Evolutionary conservation across 2,797 vertebrate species (phyloP).

Genomic region (Acrossocheilus fasciatus): DNA sequence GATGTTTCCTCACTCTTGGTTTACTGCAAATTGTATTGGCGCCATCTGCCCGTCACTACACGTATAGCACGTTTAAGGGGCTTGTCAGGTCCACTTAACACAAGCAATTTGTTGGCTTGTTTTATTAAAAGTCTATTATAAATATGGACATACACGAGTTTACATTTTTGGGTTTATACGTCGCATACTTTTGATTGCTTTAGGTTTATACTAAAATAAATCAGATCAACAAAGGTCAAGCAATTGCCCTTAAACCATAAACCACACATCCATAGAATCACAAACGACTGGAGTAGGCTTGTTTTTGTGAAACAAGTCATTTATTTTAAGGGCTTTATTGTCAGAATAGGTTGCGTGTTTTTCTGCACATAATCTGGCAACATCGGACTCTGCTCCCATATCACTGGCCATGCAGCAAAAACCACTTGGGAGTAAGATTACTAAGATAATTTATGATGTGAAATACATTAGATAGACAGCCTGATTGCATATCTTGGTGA

Average conservation of each 20-base stretch:
- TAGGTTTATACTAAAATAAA: background rate
- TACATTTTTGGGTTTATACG: background rate
- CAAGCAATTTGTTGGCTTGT: background rate
- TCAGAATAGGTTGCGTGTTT: background rate
- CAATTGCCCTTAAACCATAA: background rate
- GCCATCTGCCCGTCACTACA: constrained; percentile 72
- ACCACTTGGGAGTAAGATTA: background rate
- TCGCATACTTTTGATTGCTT: background rate
- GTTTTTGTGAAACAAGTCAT: background rate
- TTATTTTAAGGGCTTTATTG: background rate
- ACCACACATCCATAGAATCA: background rate
- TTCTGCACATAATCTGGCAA: background rate
- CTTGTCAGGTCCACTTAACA: background rate
- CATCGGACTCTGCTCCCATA: background rate
- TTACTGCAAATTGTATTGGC: constrained; percentile 49
- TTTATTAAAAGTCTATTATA: background rate
- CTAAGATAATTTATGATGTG: background rate
- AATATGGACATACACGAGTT: background rate
- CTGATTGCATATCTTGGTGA: background rate
- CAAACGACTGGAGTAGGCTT: background rate
- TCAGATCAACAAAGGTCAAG: background rate
- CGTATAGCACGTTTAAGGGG: constrained; percentile 43
- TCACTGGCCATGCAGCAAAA: background rate
- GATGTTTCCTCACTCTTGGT: background rate
- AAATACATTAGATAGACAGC: constrained; percentile 11